Evolutionary conservation across 2,888 invertebrate species (phyloP), one percentile per base, ranked within the genome.

Genomic region (Caenorhabditis angaria): DNA sequence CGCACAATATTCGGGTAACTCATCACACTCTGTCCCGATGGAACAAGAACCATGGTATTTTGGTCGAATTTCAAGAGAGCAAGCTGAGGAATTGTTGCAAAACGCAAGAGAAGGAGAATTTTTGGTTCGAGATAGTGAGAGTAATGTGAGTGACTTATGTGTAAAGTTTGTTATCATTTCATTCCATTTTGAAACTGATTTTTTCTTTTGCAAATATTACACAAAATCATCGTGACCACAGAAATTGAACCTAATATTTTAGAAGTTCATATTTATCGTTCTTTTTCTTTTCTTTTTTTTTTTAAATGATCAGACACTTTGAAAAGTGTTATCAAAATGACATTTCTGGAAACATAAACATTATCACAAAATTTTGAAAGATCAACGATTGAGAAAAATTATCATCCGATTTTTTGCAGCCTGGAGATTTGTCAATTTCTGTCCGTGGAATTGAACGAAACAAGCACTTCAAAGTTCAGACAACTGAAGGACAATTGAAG

Each of bases 91-190:
- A 85, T 91, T 97, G 88, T 92, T 99, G 88, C 94, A 94, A 88
- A 93, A 94, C 89, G 99, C 95, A 22, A 93, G 94, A 88, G 95
- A 97, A 89, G 99, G 99, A 14, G 97, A 99, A 90, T 99, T 95
- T 91, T 92, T 99, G 88, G 95, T 99, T 87, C 91, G 99, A 84
- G 97, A 97, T 90, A 96, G 95, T 88, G 99, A 99, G 91, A 97
- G 97, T 85, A 97, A 97, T 90, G 97, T 97, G 89, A 81, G 81
- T 70, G 18, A 41, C 41, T 14, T 5, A 18, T 20, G 20, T 12
- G 20, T 22, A 58, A 58, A 6, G 10, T 29, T 35, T 32, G 10
- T 22, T 6, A 50, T 50, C n/a, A 6, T 50, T 6, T 50, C 4
- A 18, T 50, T 18, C 22, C 14, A 32, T 28, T 27, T 32, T 10